These are phyloP conservation scores for Spea bombifrons DNA, from an alignment of 2,113 vertebrate species.

Conservation along the genomic window DNA sequence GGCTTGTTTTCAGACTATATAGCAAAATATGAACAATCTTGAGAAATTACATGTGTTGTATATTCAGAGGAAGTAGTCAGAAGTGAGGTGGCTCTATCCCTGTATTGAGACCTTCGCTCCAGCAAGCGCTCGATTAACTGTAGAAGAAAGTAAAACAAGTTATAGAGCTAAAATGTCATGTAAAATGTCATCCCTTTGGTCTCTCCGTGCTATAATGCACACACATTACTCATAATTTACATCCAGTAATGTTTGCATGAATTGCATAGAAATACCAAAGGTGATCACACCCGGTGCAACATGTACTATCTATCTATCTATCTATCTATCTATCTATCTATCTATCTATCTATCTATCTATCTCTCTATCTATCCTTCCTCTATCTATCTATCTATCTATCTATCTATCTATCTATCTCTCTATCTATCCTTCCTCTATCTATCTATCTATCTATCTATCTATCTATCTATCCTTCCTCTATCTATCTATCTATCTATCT, in stretches of 20 bases:
- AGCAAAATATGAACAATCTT: neutral
- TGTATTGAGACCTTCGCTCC: neutral
- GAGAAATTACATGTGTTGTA: neutral
- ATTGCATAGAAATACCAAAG: slow-evolving; percentile 36
- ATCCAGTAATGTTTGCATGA: slow-evolving; percentile 17
- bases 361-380: neutral
- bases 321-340: neutral
- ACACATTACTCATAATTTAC: slow-evolving; percentile 43
- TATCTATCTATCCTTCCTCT: neutral
- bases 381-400: neutral
- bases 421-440: neutral
- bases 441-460: too few relatives aligned
- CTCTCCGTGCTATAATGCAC: slow-evolving; percentile 40
- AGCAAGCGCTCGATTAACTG: slow-evolving; percentile 35
- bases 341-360: neutral
- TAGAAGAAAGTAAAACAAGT: slow-evolving; percentile 28
- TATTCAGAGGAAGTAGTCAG: neutral
- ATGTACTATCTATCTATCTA: neutral
- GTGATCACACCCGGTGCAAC: slow-evolving; percentile 2
- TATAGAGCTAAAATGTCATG: slow-evolving; percentile 43
- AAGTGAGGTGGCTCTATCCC: neutral
- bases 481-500: neutral
- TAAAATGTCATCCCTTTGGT: slow-evolving; percentile 39
- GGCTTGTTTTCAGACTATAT: too few relatives aligned
- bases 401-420: neutral